Evolutionary conservation across 2,888 invertebrate species (phyloP), one percentile per base, ranked within the genome.

Genomic region (Liodrosophila aerea): DNA sequence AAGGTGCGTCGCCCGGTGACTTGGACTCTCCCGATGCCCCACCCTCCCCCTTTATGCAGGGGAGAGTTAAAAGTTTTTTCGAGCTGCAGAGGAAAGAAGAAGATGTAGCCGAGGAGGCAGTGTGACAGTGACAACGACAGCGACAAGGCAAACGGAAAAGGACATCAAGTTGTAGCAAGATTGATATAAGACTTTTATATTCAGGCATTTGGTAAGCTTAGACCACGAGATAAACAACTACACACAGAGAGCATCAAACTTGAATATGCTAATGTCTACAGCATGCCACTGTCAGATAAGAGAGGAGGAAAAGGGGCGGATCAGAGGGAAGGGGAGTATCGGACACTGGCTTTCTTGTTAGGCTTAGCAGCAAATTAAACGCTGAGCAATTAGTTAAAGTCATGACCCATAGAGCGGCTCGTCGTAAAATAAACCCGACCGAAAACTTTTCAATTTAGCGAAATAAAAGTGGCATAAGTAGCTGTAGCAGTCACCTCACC

Each of bases 151-250:
- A 37, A 37, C 16, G 31, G 60, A 59, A 53, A 74, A 58, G 65
- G 62, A 78, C 74, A 80, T 72, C 58, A 64, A 74, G 66, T 69
- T 77, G 65, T 63, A 66, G 76, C 65, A 74, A 82, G 83, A 82
- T 83, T 82, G 81, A 81, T 82, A 83, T 77, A 81, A 81, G 83
- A 76, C 81, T 83, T 82, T 81, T 81, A 77, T 82, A 72, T 81
- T 78, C 77, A 74, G 81, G 78, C 77, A 83, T 81, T 82, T 77
- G 52, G 61, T 57, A 64, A 74, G 81, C 83, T 81, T 74, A 83
- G 69, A 76, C 64, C 83, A 56, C 40, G 57, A 68, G 76, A 76
- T 76, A 73, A 76, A 73, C 76, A 76, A 76, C 72, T 73, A 65
- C 47, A 64, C 46, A 65, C 47, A 64, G 44, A 52, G 57, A 54